A percentile compares a stretch with the other conserved stretches of the same genome.
Conservation (phyloP, 1,140 invertebrate species). For the Drosophila busckii region DNA sequence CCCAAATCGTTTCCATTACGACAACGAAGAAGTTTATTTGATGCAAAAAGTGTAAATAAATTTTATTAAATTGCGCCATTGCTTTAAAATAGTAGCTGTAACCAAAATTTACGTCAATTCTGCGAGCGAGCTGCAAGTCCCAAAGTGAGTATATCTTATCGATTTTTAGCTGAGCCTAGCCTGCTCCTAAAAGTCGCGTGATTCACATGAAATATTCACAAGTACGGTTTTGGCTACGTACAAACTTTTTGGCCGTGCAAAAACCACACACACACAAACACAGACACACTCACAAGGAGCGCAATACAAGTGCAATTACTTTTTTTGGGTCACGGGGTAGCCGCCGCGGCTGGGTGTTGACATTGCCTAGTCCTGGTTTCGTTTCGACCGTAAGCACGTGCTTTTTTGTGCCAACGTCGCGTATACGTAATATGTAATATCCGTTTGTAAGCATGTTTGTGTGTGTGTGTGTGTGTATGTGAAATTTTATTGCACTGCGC, state of each 20-base stretch:
- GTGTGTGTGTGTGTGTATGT: background rate
- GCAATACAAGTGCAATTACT: conserved; percentile 11
- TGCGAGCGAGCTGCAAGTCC: conserved; percentile 31
- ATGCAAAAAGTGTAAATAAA: conserved; percentile 7
- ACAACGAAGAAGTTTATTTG: conserved; percentile 2
- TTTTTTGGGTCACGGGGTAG: conserved; percentile 71
- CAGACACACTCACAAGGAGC: conserved; percentile 1
- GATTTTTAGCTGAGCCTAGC: conserved; percentile 50
- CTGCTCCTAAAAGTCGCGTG: conserved; percentile 60
- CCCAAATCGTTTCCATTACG: conserved; percentile 30
- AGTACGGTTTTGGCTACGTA: conserved; percentile 33
- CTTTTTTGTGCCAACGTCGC: conserved; percentile 48
- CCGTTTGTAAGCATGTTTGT: background rate
- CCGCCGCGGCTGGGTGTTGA: conserved; percentile 56
- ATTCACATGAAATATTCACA: conserved; percentile 62
- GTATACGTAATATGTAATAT: conserved; percentile 57
- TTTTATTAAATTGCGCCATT: conserved; percentile 9
- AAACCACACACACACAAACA: conserved; percentile 1
- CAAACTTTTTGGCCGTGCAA: background rate
- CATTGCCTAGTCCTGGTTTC: conserved; percentile 73
- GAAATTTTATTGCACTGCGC: conserved; percentile 31
- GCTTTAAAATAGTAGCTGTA: conserved; percentile 11
- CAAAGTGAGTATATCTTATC: conserved; percentile 61
- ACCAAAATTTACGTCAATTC: conserved; percentile 16
- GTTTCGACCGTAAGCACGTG: conserved; percentile 58